Conservation (phyloP, 1,140 invertebrate genomes). For the Brachionus asplanchnoidis region DNA sequence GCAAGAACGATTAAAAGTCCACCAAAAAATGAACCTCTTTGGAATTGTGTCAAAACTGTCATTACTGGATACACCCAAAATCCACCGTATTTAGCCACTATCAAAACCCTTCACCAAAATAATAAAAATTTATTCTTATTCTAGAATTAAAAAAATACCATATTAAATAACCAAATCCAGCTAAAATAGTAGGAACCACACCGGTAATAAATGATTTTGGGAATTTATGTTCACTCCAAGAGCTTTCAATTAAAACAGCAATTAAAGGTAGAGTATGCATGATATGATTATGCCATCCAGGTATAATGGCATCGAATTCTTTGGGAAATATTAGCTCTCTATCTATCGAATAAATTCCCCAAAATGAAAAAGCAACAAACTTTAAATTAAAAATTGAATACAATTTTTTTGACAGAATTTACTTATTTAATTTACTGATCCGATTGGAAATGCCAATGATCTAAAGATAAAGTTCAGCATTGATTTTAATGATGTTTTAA, state of each 20-base stretch:
- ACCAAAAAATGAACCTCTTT: neutral
- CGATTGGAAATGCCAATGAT: neutral
- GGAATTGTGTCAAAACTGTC: neutral
- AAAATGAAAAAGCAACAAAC: slow-evolving; percentile 82
- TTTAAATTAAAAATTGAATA: slow-evolving; percentile 47
- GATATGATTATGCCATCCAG: slow-evolving; percentile 79
- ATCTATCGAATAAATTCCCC: slow-evolving; percentile 75
- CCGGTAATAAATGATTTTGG: neutral
- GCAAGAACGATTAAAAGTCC: neutral
- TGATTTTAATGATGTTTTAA: neutral
- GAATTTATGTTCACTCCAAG: neutral
- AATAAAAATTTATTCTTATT: neutral
- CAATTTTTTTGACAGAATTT: neutral
- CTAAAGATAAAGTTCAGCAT: neutral
- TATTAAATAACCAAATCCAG: neutral
- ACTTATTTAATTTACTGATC: neutral
- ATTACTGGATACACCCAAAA: slow-evolving; percentile 39
- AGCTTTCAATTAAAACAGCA: neutral
- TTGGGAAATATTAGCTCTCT: slow-evolving; percentile 77
- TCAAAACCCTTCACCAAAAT: neutral
- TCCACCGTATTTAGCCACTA: slow-evolving; percentile 4
- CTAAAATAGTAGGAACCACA: neutral
- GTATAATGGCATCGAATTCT: slow-evolving; percentile 70
- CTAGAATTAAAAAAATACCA: slow-evolving; percentile 1
- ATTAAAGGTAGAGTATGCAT: slow-evolving; percentile 57